Percentiles rank a stretch among this genome's conserved stretches.
Evolutionary conservation across 2,113 vertebrate species (phyloP).

Genomic region (Lycaon pictus): DNA sequence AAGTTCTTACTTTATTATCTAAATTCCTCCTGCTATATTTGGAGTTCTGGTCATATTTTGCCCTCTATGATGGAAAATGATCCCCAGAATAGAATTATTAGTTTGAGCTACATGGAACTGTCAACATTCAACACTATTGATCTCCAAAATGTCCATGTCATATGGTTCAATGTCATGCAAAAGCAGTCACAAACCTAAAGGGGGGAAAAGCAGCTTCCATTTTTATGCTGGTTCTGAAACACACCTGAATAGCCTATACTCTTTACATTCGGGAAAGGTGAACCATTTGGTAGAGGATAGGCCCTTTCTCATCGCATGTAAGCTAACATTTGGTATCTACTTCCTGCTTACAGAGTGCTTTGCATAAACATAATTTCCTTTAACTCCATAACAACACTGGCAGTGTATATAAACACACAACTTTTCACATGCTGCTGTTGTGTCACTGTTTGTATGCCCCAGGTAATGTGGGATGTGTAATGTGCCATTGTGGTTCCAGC

Average conservation of each 20-base stretch:
- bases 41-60: background rate
- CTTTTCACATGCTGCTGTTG: background rate
- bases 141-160: background rate
- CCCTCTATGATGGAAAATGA: background rate
- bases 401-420: background rate
- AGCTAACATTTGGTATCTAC: background rate
- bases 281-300: background rate
- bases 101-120: background rate
- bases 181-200: background rate
- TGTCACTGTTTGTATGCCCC: background rate
- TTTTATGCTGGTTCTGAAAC: background rate
- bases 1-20: conserved; percentile 24
- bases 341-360: background rate
- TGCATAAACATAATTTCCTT: background rate
- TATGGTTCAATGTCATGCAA: background rate
- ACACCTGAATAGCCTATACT: background rate
- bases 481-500: background rate
- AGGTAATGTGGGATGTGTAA: background rate
- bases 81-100: background rate
- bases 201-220: background rate
- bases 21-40: conserved; percentile 6
- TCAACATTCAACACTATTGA: background rate
- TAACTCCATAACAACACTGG: background rate
- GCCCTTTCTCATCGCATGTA: background rate
- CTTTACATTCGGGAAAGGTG: background rate